Percentiles rank a stretch among this genome's conserved stretches.
Evolutionary conservation across 2,113 vertebrate genomes (phyloP).

Genomic region (Ondatra zibethicus): DNA sequence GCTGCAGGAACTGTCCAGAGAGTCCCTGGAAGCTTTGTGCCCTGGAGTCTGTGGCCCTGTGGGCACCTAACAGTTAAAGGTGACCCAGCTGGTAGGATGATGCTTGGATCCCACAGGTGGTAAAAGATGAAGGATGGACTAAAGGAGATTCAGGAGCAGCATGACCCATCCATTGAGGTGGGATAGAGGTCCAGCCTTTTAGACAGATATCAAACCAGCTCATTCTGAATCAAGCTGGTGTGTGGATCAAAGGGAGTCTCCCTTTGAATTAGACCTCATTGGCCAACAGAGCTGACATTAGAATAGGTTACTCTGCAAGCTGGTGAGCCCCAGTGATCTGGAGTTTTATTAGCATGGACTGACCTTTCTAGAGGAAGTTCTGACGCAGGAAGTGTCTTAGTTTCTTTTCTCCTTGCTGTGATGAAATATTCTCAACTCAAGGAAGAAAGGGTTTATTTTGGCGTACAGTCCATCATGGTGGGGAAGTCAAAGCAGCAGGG

Average conservation of each 20-base stretch:
- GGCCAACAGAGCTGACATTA: background rate
- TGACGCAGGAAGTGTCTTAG: background rate
- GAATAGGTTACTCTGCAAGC: background rate
- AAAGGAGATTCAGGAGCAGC: background rate
- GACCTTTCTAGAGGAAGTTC: background rate
- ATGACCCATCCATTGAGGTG: background rate
- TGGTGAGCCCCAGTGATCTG: background rate
- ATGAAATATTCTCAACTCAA: background rate
- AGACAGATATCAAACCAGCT: background rate
- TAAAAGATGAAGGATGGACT: background rate
- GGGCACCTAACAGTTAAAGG: background rate
- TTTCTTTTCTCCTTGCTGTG: background rate
- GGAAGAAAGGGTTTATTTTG: too few relatives aligned
- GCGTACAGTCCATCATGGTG: background rate
- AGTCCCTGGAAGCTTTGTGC: background rate
- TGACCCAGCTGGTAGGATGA: background rate
- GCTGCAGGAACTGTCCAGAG: background rate
- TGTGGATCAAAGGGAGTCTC: constrained; percentile 5
- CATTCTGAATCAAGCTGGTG: background rate
- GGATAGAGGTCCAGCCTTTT: background rate
- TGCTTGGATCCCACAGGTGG: background rate
- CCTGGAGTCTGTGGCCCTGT: background rate
- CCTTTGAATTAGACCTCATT: background rate
- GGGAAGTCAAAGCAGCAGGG: background rate
- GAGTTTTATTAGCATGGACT: background rate